phyloP scores from a whole-genome alignment of 2,113 vertebrate genomes.

The Leptobrachium leishanense region DNA sequence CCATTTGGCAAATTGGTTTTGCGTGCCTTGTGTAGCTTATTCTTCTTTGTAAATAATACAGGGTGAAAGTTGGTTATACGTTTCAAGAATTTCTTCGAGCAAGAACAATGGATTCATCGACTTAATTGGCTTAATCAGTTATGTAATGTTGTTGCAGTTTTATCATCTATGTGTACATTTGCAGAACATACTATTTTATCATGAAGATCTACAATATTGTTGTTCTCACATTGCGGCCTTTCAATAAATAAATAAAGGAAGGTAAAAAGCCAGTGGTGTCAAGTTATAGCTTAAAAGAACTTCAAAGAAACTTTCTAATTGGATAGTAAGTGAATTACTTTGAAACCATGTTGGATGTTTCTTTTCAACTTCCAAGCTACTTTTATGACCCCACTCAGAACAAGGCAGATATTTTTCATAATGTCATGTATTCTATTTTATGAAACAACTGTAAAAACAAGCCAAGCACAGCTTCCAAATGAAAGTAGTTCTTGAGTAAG shows the following conservation, averaged over 20 bases:
- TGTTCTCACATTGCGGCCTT: too few relatives aligned
- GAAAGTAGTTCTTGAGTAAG: too few relatives aligned
- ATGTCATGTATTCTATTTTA: background rate
- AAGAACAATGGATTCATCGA: too few relatives aligned
- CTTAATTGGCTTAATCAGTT: too few relatives aligned
- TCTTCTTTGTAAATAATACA: background rate
- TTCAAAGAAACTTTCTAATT: constrained; percentile 39
- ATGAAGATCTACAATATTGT: too few relatives aligned
- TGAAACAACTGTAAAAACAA: background rate
- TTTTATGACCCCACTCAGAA: constrained; percentile 35
- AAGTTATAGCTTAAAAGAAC: background rate
- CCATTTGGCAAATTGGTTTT: background rate
- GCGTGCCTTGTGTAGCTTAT: background rate
- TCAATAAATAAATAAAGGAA: too few relatives aligned
- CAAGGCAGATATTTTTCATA: background rate
- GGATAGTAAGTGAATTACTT: constrained; percentile 32
- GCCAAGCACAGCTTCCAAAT: too few relatives aligned
- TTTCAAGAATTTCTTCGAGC: background rate
- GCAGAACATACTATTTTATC: too few relatives aligned
- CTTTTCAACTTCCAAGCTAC: constrained; percentile 28
- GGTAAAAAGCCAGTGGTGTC: too few relatives aligned
- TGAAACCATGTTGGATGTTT: constrained; percentile 29
- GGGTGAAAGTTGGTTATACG: background rate
- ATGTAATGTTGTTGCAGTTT: too few relatives aligned
- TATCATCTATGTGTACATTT: too few relatives aligned